Base-by-base conservation (phyloP, 2,113 vertebrate genomes). In the Amphilophus citrinellus region DNA sequence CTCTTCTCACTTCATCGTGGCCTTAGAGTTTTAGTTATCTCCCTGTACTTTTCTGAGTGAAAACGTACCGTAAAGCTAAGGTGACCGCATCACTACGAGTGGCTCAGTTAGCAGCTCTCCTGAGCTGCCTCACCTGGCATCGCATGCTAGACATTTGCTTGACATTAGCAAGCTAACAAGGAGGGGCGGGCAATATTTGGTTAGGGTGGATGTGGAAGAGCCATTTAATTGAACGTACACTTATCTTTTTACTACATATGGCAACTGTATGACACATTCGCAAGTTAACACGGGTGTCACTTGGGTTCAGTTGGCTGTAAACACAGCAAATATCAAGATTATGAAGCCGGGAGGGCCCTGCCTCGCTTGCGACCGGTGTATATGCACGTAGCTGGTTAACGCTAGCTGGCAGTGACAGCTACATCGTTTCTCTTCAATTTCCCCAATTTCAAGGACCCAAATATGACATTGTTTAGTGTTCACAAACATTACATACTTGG, bases 401-500 rank as follows among this genome's bases (percentile, higher is more conserved):
- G 66, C 77, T 92, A 93, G 90, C 89, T 32, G 79, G 37, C 79
- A 81, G 42, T 93, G 94, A 93, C 90, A 93, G 93, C 80, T 83
- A 77, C 77, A 85, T 7, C 66, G 82, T 68, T 68, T 75, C 76
- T 22, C 32, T 39, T 71, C 17, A 87, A 78, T 62, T 73, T 58
- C 7, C n/a, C 24, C 10, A 14, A 11, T 58, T 77, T 9, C n/a
- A 66, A 47, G 3, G 22, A 10, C 24, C 10, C 61, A 58, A 39
- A 10, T 53, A 24, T 35, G 27, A 63, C 27, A 32, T 15, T 17
- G 9, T 18, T 59, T 3, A 2, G 27, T 44, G 4, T 59, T 73
- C 9, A 32, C 10, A 71, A 7, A 61, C n/a, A 83, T 27, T 6
- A 61, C 2, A 9, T 20, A 39, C 4, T 5, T 0, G 7, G 5